Conservation (phyloP, 2,113 vertebrate genomes). For the Ameiurus melas region DNA sequence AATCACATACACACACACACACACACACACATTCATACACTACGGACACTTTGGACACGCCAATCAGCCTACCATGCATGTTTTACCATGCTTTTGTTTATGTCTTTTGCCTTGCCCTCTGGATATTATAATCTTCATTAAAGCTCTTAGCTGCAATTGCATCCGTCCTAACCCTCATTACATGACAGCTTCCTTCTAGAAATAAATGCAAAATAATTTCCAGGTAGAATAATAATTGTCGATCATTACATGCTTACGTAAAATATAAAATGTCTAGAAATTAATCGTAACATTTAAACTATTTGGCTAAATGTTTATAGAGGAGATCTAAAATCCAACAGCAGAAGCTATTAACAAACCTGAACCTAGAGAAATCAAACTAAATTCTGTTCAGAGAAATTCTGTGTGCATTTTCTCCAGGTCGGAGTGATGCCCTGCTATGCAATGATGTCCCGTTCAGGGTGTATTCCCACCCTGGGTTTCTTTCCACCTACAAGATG, state of each 20-base stretch:
- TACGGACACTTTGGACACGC: too few relatives aligned
- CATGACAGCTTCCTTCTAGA: background rate
- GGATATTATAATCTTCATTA: too few relatives aligned
- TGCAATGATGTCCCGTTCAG: background rate
- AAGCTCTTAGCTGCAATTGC: too few relatives aligned
- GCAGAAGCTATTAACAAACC: background rate
- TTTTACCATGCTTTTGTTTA: too few relatives aligned
- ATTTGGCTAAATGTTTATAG: background rate
- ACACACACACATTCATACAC: too few relatives aligned
- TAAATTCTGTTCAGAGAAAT: too few relatives aligned
- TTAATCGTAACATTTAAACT: background rate
- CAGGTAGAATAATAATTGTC: background rate
- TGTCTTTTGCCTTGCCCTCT: too few relatives aligned
- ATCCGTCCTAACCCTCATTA: too few relatives aligned
- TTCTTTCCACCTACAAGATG: background rate
- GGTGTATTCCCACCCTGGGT: background rate
- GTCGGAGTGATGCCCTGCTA: background rate
- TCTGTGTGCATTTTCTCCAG: background rate
- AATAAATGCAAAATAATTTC: background rate
- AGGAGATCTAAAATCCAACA: background rate
- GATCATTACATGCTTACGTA: background rate
- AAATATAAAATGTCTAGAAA: background rate
- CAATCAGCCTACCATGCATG: too few relatives aligned
- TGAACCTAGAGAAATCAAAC: background rate
- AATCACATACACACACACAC: too few relatives aligned